Percentiles rank a stretch among this genome's conserved stretches.
These are phyloP conservation scores for Myotis planiceps DNA, from an alignment of 2,797 vertebrate species.

Conservation along the genomic window DNA sequence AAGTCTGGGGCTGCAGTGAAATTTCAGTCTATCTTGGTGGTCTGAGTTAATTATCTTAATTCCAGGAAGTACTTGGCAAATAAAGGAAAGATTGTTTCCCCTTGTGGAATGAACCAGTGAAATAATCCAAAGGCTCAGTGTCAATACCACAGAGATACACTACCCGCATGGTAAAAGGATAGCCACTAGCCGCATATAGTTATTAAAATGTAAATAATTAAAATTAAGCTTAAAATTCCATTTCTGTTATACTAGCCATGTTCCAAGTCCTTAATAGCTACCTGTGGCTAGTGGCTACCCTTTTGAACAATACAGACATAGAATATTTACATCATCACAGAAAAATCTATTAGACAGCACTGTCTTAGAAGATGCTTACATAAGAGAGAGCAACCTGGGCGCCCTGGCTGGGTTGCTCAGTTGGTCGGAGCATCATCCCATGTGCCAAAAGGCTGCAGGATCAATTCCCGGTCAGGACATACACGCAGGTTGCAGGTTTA, in stretches of 20 bases:
- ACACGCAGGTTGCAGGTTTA: too few relatives aligned
- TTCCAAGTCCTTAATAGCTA: background rate
- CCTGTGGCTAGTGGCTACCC: background rate
- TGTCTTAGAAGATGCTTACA: background rate
- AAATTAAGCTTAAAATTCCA: background rate
- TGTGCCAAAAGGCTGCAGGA: background rate
- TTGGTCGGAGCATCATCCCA: background rate
- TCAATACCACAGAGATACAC: background rate
- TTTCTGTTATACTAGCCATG: background rate
- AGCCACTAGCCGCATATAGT: background rate
- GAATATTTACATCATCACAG: background rate
- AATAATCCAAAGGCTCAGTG: background rate
- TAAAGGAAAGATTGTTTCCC: background rate
- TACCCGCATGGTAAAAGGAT: background rate
- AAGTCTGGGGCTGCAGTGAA: background rate
- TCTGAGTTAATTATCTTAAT: background rate
- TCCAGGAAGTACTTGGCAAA: background rate
- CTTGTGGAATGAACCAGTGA: background rate
- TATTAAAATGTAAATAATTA: background rate
- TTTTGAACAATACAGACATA: background rate
- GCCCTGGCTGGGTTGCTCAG: background rate
- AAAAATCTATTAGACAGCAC: background rate
- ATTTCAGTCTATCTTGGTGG: background rate
- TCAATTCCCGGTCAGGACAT: too few relatives aligned
- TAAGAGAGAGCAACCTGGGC: background rate